Evolutionary conservation across 2,797 vertebrate genomes (phyloP).

Genomic region (Chaenodraco wilsoni): DNA sequence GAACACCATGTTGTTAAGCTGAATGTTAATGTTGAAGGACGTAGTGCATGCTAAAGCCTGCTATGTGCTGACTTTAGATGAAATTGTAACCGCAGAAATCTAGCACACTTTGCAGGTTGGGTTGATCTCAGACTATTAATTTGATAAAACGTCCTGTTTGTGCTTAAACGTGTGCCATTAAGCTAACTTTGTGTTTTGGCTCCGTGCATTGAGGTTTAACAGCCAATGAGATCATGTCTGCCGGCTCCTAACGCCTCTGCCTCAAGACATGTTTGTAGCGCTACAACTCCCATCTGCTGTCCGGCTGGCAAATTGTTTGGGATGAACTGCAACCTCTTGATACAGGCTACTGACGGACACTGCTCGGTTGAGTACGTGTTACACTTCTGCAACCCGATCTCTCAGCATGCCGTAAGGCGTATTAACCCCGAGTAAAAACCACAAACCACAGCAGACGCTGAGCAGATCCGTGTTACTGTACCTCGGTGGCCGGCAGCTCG

Average conservation of each 20-base stretch:
- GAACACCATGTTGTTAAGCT: background rate
- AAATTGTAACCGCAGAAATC: slow-evolving; percentile 16
- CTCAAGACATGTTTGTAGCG: slow-evolving; percentile 18
- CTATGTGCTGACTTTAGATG: slow-evolving; percentile 16
- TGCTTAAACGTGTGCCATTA: slow-evolving; percentile 17
- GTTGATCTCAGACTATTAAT: slow-evolving; percentile 27
- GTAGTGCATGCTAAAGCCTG: background rate
- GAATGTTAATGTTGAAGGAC: background rate
- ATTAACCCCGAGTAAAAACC: slow-evolving; percentile 49
- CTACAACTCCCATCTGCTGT: slow-evolving; percentile 10
- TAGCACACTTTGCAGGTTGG: background rate
- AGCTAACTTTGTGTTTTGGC: slow-evolving; percentile 23
- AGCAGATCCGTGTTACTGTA: slow-evolving; percentile 69
- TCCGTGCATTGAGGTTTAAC: slow-evolving; percentile 27
- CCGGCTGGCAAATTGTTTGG: slow-evolving; percentile 25
- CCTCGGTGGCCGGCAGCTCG: slow-evolving; percentile 85
- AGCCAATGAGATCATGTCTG: slow-evolving; percentile 46
- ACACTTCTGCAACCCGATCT: slow-evolving; percentile 31
- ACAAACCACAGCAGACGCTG: slow-evolving; percentile 58
- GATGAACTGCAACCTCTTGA: slow-evolving; percentile 22
- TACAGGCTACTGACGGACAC: slow-evolving; percentile 11
- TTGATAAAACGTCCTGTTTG: slow-evolving; percentile 37
- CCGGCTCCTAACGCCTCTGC: slow-evolving; percentile 5
- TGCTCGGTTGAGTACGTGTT: slow-evolving; percentile 33
- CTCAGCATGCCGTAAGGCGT: slow-evolving; percentile 17